Conservation (phyloP, 2,113 vertebrate species). For the Numida meleagris region DNA sequence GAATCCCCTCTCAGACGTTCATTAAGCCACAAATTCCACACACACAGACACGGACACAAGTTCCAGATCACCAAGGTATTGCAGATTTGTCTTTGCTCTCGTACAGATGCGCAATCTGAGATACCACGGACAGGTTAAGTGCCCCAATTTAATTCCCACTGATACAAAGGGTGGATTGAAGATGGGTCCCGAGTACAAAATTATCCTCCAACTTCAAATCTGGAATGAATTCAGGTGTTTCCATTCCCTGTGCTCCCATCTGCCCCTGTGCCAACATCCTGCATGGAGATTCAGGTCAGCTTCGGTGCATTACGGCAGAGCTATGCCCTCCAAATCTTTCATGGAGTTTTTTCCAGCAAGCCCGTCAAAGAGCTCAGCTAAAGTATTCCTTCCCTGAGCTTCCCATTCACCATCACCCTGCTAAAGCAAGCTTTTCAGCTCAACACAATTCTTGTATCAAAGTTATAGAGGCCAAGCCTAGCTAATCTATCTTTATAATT, state of each 20-base stretch:
- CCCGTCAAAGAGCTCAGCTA: neutral
- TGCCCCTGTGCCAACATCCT: neutral
- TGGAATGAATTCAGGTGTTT: neutral
- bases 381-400: neutral
- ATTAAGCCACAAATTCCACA: neutral
- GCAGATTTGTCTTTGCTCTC: neutral
- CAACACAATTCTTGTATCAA: slow-evolving; percentile 42
- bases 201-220: neutral
- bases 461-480: slow-evolving; percentile 49
- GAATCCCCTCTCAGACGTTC: neutral
- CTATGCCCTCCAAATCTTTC: neutral
- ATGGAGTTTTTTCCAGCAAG: neutral
- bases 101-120: neutral
- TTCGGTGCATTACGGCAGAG: accelerated
- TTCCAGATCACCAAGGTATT: neutral
- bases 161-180: neutral
- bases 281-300: neutral
- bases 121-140: neutral
- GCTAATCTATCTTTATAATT: slow-evolving; percentile 60
- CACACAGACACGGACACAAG: accelerated
- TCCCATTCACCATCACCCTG: neutral
- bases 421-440: slow-evolving; percentile 37
- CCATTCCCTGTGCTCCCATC: neutral
- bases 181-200: neutral
- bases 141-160: neutral